Evolutionary conservation across 2,113 vertebrate genomes (phyloP), one percentile per base, ranked within the genome.

Genomic region (Desmodus rotundus): DNA sequence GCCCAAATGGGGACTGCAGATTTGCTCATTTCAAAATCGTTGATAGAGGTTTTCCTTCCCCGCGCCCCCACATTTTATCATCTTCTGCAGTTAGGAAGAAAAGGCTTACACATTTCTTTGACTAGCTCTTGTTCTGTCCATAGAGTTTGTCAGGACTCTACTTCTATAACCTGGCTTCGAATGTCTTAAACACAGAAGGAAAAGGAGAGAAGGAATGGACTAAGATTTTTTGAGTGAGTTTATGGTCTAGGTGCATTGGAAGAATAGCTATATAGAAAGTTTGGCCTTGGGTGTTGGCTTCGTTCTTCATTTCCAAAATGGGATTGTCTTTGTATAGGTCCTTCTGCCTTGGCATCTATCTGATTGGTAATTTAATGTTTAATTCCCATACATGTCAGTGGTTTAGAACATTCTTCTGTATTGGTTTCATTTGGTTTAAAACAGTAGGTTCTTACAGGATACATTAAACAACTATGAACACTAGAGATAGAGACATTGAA

Each of bases 11-110:
- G 26, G 63, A 63, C 58, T 68, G 52, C 19, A 47, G 28, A 80
- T 78, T 68, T 90, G 56, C 58, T 95, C 85, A 84, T 96, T 96
- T 96, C 78, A 76, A 41, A 16, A 41, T 74, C 77, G 24, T 82
- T 80, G 43, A 74, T 43, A 88, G 93, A 54, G 33, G 3, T 28
- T 72, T 43, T 70, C 38, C 63, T 74, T 14, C 58, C 16, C 43
- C 26, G 24, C 54, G 1, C 19, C 20, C 1, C 19, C 28, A 4
- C 58, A 61, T 87, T 96, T 68, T 33, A 52, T 58, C 70, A 87
- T 90, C 36, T 68, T 68, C 47, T 81, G 22, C 95, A 50, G 38
- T 6, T 91, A 19, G 52, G 17, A 28, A 26, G 72, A 77, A 96
- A 87, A 76, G 28, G 17, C 45, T 82, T 24, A 77, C 56, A 68